Base-by-base conservation (phyloP, 92 coral and sea anemone genomes). In the Actinernus sp. region DNA sequence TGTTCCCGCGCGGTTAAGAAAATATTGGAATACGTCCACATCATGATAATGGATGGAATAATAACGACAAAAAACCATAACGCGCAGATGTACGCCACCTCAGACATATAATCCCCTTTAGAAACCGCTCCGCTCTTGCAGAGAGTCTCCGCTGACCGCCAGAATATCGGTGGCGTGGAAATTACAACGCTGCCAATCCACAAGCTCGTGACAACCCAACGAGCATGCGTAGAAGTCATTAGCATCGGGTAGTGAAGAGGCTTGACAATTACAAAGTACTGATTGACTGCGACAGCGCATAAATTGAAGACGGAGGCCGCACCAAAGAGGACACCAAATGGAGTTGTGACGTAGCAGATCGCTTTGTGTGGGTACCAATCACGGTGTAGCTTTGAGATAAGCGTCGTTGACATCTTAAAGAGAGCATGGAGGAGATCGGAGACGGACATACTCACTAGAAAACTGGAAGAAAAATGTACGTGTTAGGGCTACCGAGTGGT, bases 251-350 rank as follows among this genome's bases (percentile, higher is more conserved):
- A 92, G 44, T 81, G 94, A 31, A 92, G 67, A 10, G 98, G 96
- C 36, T 76, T 82, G 32, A 86, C 84, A 27, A 92, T 92, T 31
- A 89, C 84, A 44, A 92, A 82, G 49, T 80, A 92, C 50, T 90
- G 98, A 18, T 89, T 89, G 39, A 92, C 40, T 36, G 98, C 98
- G 61, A 92, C 98, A 61, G 98, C 92, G 68, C 96, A 89, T 32
- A 92, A 78, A 64, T 90, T 92, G 61, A 92, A 86, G 65, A 92
- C 98, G 0, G 98, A 84, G 38, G 96, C 98, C 19, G 98, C 98
- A 20, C 98, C 98, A 45, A 93, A 93, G 10, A 93, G 88, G 34
- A 93, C 98, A 0, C 98, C 98, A 23, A 85, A 93, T 16, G 98
- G 98, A 18, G 98, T 89, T 43, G 98, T 93, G 33, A 93, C 63